A percentile compares a stretch with the other conserved stretches of the same genome.
Evolutionary conservation across 2,888 invertebrate genomes (phyloP).

Genomic region (Epirrita christyi): DNA sequence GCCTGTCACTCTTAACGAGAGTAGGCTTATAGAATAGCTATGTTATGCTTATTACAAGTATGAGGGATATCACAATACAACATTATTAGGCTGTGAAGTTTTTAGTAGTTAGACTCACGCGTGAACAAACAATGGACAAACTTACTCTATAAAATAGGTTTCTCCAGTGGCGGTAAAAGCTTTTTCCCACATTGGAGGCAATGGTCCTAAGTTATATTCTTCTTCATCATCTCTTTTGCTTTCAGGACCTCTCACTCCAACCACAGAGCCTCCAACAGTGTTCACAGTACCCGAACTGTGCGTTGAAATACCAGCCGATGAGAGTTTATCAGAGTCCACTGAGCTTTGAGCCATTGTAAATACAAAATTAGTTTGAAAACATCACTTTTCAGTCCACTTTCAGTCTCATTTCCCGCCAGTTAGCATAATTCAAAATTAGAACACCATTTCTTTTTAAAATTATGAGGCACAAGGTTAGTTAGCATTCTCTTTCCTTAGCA

Average conservation of each 20-base stretch:
- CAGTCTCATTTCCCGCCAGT: slow-evolving; percentile 39
- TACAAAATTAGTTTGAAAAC: slow-evolving; percentile 26
- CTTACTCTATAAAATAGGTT: slow-evolving; percentile 98
- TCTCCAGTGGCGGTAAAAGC: slow-evolving; percentile 98
- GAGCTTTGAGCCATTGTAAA: slow-evolving; percentile 73
- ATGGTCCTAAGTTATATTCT: slow-evolving; percentile 93
- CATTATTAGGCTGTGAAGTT: no score
- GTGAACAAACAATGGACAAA: slow-evolving; percentile 40
- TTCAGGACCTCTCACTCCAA: slow-evolving; percentile 73
- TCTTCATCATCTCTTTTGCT: slow-evolving; percentile 85
- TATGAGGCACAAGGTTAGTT: slow-evolving; percentile 32
- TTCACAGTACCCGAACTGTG: slow-evolving; percentile 80
- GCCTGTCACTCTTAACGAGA: no score
- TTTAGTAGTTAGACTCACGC: no score
- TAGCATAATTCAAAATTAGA: slow-evolving; percentile 38
- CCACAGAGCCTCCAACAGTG: slow-evolving; percentile 76
- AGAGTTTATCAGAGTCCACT: slow-evolving; percentile 78
- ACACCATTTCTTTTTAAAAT: slow-evolving; percentile 39
- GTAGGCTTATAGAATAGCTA: no score
- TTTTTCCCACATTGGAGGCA: slow-evolving; percentile 99
- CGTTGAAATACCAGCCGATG: slow-evolving; percentile 79
- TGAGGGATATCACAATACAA: no score
- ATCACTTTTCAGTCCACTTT: slow-evolving; percentile 34
- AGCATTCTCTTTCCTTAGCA: slow-evolving; percentile 65
- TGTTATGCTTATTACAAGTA: no score